A percentile compares a stretch with the other conserved stretches of the same genome.
Evolutionary conservation across 1,140 invertebrate genomes (phyloP).

Genomic region (Pogonomyrmex californicus): DNA sequence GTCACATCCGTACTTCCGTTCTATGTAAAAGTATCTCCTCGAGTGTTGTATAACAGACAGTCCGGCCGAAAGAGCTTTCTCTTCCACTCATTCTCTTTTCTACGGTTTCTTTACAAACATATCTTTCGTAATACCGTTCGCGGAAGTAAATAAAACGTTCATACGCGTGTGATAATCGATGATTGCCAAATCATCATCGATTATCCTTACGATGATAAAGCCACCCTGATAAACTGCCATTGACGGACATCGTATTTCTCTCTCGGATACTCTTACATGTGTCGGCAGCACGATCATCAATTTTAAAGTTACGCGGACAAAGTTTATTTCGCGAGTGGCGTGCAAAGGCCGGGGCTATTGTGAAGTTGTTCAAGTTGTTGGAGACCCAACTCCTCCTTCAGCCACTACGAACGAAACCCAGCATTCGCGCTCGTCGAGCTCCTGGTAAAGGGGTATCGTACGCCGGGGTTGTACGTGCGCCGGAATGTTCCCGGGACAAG

Average conservation of each 20-base stretch:
- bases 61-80: not conserved
- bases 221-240: conserved; percentile 44
- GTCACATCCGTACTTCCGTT: not conserved
- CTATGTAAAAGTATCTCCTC: not conserved
- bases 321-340: conserved; percentile 77
- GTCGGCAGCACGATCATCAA: conserved; percentile 75
- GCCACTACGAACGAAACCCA: conserved; percentile 54
- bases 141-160: conserved; percentile 3
- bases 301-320: conserved; percentile 81
- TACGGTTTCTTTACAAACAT: conserved; percentile 23
- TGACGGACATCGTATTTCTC: conserved; percentile 44
- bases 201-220: not conserved
- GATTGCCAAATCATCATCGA: conserved; percentile 22
- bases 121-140: not conserved
- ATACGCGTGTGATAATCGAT: conserved; percentile 46
- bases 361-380: conserved; percentile 79
- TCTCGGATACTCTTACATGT: conserved; percentile 62
- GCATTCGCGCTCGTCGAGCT: conserved; percentile 60
- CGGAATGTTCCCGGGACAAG: conserved; percentile 23
- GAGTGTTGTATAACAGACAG: conserved; percentile 1
- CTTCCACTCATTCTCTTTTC: not conserved
- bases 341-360: conserved; percentile 74
- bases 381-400: conserved; percentile 34
- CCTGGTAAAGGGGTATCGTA: conserved; percentile 42
- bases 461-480: not conserved